Conservation (phyloP, 2,797 vertebrate species). For the Tapirus indicus region DNA sequence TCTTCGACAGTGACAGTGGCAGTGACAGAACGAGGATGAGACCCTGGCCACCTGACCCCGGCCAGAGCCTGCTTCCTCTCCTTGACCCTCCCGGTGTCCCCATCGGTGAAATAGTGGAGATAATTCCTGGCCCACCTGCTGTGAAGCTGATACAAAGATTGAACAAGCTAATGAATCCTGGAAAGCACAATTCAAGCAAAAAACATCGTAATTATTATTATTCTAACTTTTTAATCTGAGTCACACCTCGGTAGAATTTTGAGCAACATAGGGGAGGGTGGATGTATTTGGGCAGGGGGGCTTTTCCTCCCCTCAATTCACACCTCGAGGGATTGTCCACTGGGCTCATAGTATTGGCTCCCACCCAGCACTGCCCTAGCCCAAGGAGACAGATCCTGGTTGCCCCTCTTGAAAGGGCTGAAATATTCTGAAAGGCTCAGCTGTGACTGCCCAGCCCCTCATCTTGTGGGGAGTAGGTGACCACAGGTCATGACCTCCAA, state of each 20-base stretch:
- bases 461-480: not conserved
- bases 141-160: not conserved
- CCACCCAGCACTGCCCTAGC: too few relatives aligned
- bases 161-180: not conserved
- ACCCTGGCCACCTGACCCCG: not conserved
- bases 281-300: not conserved
- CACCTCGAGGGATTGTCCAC: not conserved
- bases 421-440: not conserved
- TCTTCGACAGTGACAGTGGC: too few relatives aligned
- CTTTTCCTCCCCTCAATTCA: not conserved
- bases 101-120: not conserved
- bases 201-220: not conserved
- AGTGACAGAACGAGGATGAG: not conserved
- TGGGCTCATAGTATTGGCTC: accelerated
- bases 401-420: not conserved
- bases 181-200: not conserved
- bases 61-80: not conserved
- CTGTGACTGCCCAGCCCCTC: not conserved
- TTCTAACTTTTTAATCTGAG: not conserved
- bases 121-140: not conserved
- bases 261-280: not conserved
- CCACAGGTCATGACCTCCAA: not conserved
- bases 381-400: not conserved
- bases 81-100: not conserved
- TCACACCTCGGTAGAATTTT: not conserved